These are phyloP conservation scores for Heteromurus nitidus DNA, from an alignment of 2,888 invertebrate genomes.

Conservation along the genomic window DNA sequence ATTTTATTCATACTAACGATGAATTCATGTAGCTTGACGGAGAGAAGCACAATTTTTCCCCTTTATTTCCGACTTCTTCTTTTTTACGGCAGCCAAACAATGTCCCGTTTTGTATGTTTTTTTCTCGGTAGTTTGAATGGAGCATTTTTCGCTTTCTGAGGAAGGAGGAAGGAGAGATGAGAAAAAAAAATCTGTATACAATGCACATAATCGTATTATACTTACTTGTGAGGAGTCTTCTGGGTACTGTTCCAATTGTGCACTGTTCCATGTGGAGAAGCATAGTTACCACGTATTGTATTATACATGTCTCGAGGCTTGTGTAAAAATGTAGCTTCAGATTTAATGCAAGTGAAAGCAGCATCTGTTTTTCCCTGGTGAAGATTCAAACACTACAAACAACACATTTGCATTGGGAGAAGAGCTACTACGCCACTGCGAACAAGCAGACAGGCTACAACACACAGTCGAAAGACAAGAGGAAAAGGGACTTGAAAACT, in stretches of 20 bases:
- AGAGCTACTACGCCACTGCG: no score
- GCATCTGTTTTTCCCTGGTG: conserved; percentile 19
- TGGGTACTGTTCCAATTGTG: conserved; percentile 65
- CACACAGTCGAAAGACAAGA: no score
- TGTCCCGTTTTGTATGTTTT: conserved; percentile 34
- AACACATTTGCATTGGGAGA: no score
- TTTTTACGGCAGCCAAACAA: conserved; percentile 33
- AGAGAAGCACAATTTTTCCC: conserved; percentile 37
- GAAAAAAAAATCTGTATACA: conserved; percentile 47
- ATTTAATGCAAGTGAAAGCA: neutral
- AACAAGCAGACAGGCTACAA: no score
- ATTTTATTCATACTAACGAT: conserved; percentile 65
- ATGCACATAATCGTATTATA: conserved; percentile 66
- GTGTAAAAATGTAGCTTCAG: conserved; percentile 2
- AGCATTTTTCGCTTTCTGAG: conserved; percentile 52
- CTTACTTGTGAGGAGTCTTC: conserved; percentile 49
- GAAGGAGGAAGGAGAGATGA: conserved; percentile 5
- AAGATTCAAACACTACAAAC: neutral
- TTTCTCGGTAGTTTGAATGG: conserved; percentile 24
- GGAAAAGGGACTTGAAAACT: no score
- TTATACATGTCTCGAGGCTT: no score
- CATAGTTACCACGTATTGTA: neutral
- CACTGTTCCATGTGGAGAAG: conserved; percentile 54
- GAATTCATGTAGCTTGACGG: conserved; percentile 58
- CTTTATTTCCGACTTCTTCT: conserved; percentile 48